Base-by-base conservation (phyloP, 1,140 invertebrate genomes). In the Wasmannia auropunctata region DNA sequence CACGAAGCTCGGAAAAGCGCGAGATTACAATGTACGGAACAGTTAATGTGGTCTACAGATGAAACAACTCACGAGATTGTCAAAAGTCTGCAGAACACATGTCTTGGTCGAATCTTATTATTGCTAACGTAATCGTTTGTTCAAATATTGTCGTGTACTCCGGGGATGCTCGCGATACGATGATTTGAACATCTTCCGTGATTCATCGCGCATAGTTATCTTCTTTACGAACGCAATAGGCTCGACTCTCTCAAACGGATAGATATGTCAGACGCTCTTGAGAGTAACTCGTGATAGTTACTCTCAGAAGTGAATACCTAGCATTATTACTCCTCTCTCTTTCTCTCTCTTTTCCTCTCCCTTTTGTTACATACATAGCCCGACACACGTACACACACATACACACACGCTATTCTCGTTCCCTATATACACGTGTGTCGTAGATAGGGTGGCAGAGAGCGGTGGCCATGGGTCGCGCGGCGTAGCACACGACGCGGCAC, bases 401-500 rank as follows among this genome's bases (percentile, higher is more conserved):
- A 56, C 79, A 31, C 43, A 69, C 40, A 37, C 46, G 67, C 72
- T 85, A 62, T 67, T 56, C 80, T 34, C 67, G 25, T 34, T 37
- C 25, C n/a, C n/a, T 51, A 31, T 40, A 67, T 58, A 74, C 19
- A n/a, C 28, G 60, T 51, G 7, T 22, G 83, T 65, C n/a, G 60
- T 62, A 79, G 83, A 79, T 76, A 67, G 83, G 60, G 83, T 77
- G 62, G 65, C 75, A 86, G 84, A 74, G 85, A 74, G 34, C 37
- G 56, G 74, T 60, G 58, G 84, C 62, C 67, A 85, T 85, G 80
- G 67, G 49, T 86, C 86, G 86, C 89, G 69, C 69, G 37, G 65
- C 87, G 37, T 31, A 72, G 77, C 85, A 54, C 79, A 62, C 80
- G 65, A 67, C 88, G 60, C 63, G 83, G 60, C 70, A 46, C 67